Evolutionary conservation across 2,113 vertebrate species (phyloP).

Genomic region (Amazona guildingii): DNA sequence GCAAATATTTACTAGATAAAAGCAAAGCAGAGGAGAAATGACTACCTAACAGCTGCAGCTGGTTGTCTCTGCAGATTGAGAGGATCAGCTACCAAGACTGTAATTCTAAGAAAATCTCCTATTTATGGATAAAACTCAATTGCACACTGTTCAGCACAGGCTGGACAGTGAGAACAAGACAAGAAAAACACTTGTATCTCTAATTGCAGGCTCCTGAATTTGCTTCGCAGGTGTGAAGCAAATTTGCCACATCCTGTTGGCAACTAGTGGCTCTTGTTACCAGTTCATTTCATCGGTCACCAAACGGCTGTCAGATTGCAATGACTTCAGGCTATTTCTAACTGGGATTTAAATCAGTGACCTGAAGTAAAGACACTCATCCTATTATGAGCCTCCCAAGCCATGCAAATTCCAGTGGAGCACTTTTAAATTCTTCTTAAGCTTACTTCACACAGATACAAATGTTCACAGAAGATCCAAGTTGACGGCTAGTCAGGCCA

Average conservation of each 20-base stretch:
- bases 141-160: background rate
- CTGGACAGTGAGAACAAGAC: background rate
- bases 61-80: conserved; percentile 33
- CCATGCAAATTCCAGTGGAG: background rate
- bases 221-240: background rate
- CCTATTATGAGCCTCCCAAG: conserved; percentile 4
- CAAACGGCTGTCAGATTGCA: background rate
- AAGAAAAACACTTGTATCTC: background rate
- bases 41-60: conserved; percentile 12
- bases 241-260: background rate
- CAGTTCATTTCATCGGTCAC: conserved; percentile 16
- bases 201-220: background rate
- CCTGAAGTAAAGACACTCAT: conserved; percentile 52
- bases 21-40: background rate
- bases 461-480: background rate
- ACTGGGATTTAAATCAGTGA: conserved; percentile 59
- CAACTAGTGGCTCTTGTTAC: background rate
- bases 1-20: conserved; percentile 20
- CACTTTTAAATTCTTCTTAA: conserved; percentile 24
- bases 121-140: conserved; percentile 40
- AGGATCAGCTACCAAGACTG: conserved; percentile 25
- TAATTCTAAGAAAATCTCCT: conserved; percentile 56
- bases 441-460: background rate
- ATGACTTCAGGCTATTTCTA: conserved; percentile 56
- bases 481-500: background rate